Conservation (phyloP, 2,888 invertebrate genomes). For the Ctena decussata region DNA sequence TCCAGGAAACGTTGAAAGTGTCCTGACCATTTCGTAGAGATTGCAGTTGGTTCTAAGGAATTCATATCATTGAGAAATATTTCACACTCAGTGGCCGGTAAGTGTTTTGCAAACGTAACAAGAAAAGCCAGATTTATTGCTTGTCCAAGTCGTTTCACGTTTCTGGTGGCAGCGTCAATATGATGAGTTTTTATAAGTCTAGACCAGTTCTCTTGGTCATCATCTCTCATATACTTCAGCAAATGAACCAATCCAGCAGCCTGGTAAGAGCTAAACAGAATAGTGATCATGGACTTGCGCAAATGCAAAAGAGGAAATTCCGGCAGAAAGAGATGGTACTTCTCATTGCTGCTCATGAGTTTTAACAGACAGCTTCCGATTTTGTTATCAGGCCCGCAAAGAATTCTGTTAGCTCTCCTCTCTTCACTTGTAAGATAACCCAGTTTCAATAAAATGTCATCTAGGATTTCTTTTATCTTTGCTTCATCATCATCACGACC, state of each 20-base stretch:
- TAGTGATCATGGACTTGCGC: slow-evolving; percentile 47
- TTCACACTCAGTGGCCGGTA: background rate
- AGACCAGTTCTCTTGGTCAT: slow-evolving; percentile 14
- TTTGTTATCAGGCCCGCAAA: slow-evolving; percentile 59
- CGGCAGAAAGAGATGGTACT: slow-evolving; percentile 37
- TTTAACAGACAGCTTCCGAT: slow-evolving; percentile 38
- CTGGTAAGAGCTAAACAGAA: slow-evolving; percentile 44
- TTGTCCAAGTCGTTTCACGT: slow-evolving; percentile 26
- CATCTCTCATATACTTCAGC: slow-evolving; percentile 46
- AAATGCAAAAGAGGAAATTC: slow-evolving; percentile 52
- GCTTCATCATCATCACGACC: background rate
- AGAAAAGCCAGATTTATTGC: slow-evolving; percentile 28
- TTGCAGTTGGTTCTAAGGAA: background rate
- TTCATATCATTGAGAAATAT: background rate
- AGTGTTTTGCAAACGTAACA: background rate
- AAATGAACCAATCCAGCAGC: slow-evolving; percentile 47
- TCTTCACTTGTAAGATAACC: background rate
- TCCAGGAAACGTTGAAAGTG: slow-evolving; percentile 1
- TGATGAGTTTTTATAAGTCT: slow-evolving; percentile 20
- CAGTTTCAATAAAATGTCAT: slow-evolving; percentile 14
- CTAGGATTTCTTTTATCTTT: background rate
- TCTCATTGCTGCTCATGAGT: slow-evolving; percentile 11
- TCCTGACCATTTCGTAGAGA: background rate
- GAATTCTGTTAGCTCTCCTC: slow-evolving; percentile 20
- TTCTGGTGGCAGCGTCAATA: slow-evolving; percentile 38